Evolutionary conservation across 2,888 invertebrate genomes (phyloP).

Genomic region (Phanerotoma sp.): DNA sequence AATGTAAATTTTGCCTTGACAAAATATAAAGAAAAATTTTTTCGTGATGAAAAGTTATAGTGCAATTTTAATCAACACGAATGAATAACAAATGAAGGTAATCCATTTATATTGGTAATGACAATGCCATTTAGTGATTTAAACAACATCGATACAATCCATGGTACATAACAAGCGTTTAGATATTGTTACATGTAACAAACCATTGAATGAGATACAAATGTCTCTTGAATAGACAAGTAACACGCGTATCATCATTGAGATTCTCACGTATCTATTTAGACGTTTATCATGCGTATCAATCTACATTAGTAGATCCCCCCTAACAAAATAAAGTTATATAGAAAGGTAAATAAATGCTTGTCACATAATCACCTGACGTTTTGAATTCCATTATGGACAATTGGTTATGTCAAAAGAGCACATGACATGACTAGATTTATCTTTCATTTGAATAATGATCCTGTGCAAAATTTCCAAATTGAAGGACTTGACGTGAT

Average conservation of each 20-base stretch:
- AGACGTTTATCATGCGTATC: conserved; percentile 17
- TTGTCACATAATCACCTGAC: neutral
- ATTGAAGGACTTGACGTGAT: neutral
- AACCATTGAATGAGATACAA: too few species aligned
- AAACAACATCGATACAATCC: conserved; percentile 3
- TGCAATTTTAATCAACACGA: conserved; percentile 41
- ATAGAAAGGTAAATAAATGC: conserved; percentile 4
- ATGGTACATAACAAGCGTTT: neutral
- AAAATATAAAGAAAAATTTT: too few species aligned
- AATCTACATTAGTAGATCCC: conserved; percentile 13
- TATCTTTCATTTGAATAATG: conserved; percentile 12
- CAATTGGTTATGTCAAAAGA: conserved; percentile 16
- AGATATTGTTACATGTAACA: neutral
- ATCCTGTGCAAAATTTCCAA: neutral
- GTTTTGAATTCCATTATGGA: neutral
- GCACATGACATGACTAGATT: conserved; percentile 10
- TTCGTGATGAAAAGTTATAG: too few species aligned
- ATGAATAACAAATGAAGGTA: conserved; percentile 39
- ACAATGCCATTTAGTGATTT: neutral
- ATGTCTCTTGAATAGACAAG: conserved; percentile 1
- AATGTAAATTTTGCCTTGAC: too few species aligned
- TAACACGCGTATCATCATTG: neutral
- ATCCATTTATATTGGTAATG: conserved; percentile 18
- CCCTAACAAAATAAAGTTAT: conserved; percentile 20
- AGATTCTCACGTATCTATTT: neutral